A percentile compares a stretch with the other conserved stretches of the same genome.
Conservation (phyloP, 2,113 vertebrate species). For the Nycticryphes semicollaris region DNA sequence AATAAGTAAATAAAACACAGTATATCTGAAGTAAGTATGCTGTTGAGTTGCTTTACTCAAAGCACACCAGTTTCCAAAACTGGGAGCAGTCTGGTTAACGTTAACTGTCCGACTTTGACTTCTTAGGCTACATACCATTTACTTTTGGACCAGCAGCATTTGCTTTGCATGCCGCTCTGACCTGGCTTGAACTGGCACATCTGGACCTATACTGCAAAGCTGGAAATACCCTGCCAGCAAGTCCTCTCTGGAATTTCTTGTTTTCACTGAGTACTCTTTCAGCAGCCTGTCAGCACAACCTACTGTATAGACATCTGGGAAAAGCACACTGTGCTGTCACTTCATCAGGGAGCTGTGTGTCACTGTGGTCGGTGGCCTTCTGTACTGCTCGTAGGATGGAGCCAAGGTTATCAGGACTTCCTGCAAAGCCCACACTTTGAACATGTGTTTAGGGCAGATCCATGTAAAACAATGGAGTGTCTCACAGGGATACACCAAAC, state of each 20-base stretch:
- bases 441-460: background rate
- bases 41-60: background rate
- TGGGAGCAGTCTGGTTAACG: background rate
- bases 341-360: background rate
- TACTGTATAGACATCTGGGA: background rate
- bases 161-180: slow-evolving; percentile 5
- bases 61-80: background rate
- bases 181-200: slow-evolving; percentile 27
- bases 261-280: background rate
- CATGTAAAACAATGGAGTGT: background rate
- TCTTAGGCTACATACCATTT: background rate
- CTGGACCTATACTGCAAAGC: background rate
- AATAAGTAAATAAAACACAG: background rate
- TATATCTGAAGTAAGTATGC: background rate
- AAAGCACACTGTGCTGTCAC: background rate
- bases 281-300: background rate
- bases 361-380: fast-evolving
- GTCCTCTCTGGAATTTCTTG: background rate
- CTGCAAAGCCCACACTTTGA: background rate
- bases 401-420: background rate
- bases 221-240: background rate
- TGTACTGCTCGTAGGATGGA: background rate
- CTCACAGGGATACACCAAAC: background rate
- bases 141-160: background rate
- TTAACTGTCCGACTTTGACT: background rate